Evolutionary conservation across 2,797 vertebrate species (phyloP), one percentile per base, ranked within the genome.

Genomic region (Pseudochirops corinnae): DNA sequence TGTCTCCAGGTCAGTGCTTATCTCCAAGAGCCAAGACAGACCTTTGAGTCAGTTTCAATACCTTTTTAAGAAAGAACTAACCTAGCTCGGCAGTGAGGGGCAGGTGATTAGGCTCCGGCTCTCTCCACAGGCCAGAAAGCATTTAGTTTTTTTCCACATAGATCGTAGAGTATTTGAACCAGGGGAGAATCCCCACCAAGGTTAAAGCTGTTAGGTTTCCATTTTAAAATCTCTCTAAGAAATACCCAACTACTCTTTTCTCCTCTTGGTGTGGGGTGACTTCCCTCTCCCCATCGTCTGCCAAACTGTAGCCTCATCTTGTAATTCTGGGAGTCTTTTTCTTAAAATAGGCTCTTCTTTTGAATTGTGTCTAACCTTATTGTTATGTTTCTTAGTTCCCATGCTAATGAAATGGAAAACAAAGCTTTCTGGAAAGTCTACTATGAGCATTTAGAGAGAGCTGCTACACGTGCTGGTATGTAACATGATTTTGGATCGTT

Each of bases 371-470:
- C 95, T 94, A 97, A 93, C 97, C 98, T 95, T 93, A 0, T 98
- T 14, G 93, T 97, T 91, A 95, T 94, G 57, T 95, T 91, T 98
- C 12, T 97, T 98, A 99, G 99, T 98, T 99, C 98, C 95, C 99
- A 99, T 96, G 99, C 99, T 95, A 99, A 98, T 98, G 99, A 99
- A 96, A 99, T 99, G 99, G 99, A 99, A 98, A 99, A 99, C 98
- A 99, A 99, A 97, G 99, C 99, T 46, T 99, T 99, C 98, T 99
- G 99, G 99, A 99, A 97, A 58, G 99, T 99, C 96, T 99, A 98
- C 94, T 98, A 99, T 98, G 99, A 99, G 96, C 99, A 99, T 96
- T 98, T 99, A 98, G 99, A 99, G 97, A 99, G 99, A 98, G 99
- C 99, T 96, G 99, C 99, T 50, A 96, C 98, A 28, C 98, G 98